Evolutionary conservation across 2,888 invertebrate genomes (phyloP).

Genomic region (Heteromyza rotundicornis): DNA sequence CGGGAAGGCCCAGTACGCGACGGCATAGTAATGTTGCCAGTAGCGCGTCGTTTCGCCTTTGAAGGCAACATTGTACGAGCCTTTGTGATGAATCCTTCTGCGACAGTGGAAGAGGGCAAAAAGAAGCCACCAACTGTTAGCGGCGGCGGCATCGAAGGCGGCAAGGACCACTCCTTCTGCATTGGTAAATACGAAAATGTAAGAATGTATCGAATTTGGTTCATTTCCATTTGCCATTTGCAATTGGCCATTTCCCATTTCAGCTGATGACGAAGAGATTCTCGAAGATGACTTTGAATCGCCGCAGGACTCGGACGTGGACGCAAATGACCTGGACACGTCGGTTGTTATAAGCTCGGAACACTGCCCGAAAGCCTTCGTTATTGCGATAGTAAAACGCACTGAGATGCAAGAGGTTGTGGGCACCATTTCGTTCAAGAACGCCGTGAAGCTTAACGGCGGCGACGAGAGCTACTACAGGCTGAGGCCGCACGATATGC

Average conservation of each 20-base stretch:
- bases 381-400: slow-evolving; percentile 78
- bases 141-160: slow-evolving; percentile 33
- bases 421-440: slow-evolving; percentile 65
- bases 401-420: slow-evolving; percentile 77
- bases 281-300: slow-evolving; percentile 37
- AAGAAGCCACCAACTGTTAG: slow-evolving; percentile 1
- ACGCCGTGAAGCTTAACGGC: slow-evolving; percentile 65
- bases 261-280: slow-evolving; percentile 42
- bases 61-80: slow-evolving; percentile 84
- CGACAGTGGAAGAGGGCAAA: slow-evolving; percentile 5
- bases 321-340: slow-evolving; percentile 35
- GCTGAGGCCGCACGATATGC: slow-evolving; percentile 79
- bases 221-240: too few relatives aligned
- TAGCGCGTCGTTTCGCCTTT: slow-evolving; percentile 79
- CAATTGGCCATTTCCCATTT: not conserved
- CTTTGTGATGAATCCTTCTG: slow-evolving; percentile 54
- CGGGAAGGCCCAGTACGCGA: slow-evolving; percentile 69
- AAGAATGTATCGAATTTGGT: too few relatives aligned
- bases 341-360: slow-evolving; percentile 32
- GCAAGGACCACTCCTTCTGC: slow-evolving; percentile 38
- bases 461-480: slow-evolving; percentile 68
- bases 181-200: slow-evolving; percentile 36
- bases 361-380: slow-evolving; percentile 64
- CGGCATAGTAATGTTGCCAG: slow-evolving; percentile 73
- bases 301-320: slow-evolving; percentile 40